Conservation (phyloP, 1,140 invertebrate genomes). For the Alviniconcha marisindica region DNA sequence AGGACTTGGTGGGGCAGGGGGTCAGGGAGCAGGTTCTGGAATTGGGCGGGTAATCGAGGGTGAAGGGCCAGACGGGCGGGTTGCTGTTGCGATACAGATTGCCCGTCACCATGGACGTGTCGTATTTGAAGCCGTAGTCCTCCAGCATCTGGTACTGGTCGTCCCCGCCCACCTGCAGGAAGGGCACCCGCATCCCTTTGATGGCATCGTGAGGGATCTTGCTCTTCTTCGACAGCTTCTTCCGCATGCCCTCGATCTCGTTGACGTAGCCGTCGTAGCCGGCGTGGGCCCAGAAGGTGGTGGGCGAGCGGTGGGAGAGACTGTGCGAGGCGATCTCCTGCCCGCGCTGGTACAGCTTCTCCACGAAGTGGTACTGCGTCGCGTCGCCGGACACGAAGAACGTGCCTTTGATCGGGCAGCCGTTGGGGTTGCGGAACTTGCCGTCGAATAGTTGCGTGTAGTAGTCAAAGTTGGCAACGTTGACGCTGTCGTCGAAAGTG, state of each 20-base stretch:
- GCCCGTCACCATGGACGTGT: slow-evolving; percentile 61
- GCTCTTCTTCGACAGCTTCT: slow-evolving; percentile 45
- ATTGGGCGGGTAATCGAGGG: slow-evolving; percentile 83
- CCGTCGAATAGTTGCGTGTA: slow-evolving; percentile 50
- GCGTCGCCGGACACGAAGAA: slow-evolving; percentile 89
- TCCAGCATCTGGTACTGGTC: slow-evolving; percentile 83
- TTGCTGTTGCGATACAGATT: slow-evolving; percentile 43
- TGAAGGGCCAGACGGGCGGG: slow-evolving; percentile 55
- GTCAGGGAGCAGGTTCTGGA: slow-evolving; percentile 76
- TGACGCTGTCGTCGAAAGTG: slow-evolving; percentile 97
- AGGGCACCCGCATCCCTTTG: slow-evolving; percentile 58
- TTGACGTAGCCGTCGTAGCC: slow-evolving; percentile 51
- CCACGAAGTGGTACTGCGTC: slow-evolving; percentile 88
- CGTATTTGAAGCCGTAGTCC: slow-evolving; percentile 54
- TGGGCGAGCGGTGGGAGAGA: slow-evolving; percentile 78
- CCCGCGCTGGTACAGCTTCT: slow-evolving; percentile 87
- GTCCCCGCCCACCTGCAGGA: slow-evolving; percentile 58
- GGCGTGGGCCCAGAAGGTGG: slow-evolving; percentile 58
- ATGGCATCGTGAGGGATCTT: slow-evolving; percentile 49
- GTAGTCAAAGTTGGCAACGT: slow-evolving; percentile 94
- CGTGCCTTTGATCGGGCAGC: slow-evolving; percentile 86
- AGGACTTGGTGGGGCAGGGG: slow-evolving; percentile 55
- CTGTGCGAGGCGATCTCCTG: slow-evolving; percentile 87
- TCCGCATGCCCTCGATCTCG: slow-evolving; percentile 57
- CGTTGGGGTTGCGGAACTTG: slow-evolving; percentile 86